Base-by-base conservation (phyloP, 2,113 vertebrate genomes). In the Vimba vimba region DNA sequence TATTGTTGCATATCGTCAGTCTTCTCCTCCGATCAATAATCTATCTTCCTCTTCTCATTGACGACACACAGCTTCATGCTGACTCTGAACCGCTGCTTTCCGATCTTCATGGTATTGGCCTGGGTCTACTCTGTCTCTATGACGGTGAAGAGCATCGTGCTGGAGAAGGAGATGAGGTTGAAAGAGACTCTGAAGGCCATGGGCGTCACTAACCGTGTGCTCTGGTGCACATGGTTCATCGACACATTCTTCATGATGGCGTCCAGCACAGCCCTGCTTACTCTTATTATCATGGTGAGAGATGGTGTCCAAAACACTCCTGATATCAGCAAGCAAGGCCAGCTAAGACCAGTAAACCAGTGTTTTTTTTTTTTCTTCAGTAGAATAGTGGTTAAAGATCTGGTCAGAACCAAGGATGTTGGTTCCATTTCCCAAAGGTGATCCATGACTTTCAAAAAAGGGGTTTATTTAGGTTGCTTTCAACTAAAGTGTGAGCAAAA, bases 81-180 rank as follows among this genome's bases (percentile, higher is more conserved):
- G 92, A 98, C 97, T 0, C 91, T 99, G 90, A 98, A 97, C 88
- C 96, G 97, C 64, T 94, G 97, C 92, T 98, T 99, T 92, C 97
- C 97, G 39, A 88, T 98, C 90, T 99, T 98, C 94, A 97, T 97
- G 96, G 97, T 99, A 50, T 91, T 99, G 75, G 96, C 98, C 36
- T 99, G 97, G 97, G 95, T 98, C 90, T 98, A 97, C 91, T 98
- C 97, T 0, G 95, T 97, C 60, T 98, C 97, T 88, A 98, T 98
- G 97, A 97, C 71, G 0, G 97, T 98, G 81, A 98, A 98, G 92
- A 94, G 95, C 86, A 97, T 99, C 0, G 97, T 99, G 62, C 93
- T 98, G 88, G 97, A 99, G 91, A 99, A 98, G 89, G 97, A 99
- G 92, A 92, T 96, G 93, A 96, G 95, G 36, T 94, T 99, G 84